These are phyloP conservation scores for Orientallactaga sibirica DNA, from an alignment of 2,797 vertebrate genomes.

Conservation along the genomic window DNA sequence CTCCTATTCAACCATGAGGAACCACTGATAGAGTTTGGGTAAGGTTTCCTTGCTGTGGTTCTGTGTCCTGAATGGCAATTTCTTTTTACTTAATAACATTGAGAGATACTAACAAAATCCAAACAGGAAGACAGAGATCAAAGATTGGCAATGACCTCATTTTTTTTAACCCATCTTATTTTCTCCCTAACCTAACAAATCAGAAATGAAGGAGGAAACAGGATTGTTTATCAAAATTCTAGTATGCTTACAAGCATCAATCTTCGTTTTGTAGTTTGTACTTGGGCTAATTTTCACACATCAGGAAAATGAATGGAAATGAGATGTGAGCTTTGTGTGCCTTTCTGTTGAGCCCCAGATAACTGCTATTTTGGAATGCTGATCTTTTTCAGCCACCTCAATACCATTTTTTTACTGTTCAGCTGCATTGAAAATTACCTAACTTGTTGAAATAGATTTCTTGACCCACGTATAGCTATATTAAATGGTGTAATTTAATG, in stretches of 20 bases:
- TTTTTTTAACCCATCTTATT: constrained; percentile 65
- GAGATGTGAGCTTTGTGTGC: constrained; percentile 78
- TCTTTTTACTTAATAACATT: constrained; percentile 77
- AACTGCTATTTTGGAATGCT: constrained; percentile 86
- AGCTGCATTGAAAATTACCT: constrained; percentile 88
- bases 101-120: constrained; percentile 84
- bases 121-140: constrained; percentile 84
- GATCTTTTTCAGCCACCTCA: constrained; percentile 79
- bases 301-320: constrained; percentile 76
- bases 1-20: background rate
- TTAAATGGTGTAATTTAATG: constrained; percentile 91
- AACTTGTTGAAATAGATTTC: constrained; percentile 89
- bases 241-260: constrained; percentile 77
- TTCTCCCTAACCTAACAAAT: constrained; percentile 79
- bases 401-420: constrained; percentile 84
- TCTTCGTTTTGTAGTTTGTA: constrained; percentile 71
- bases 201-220: constrained; percentile 79
- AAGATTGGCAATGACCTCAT: constrained; percentile 78
- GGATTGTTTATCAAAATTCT: constrained; percentile 79
- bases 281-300: constrained; percentile 83
- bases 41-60: background rate
- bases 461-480: constrained; percentile 89
- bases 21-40: constrained; percentile 57
- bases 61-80: constrained; percentile 73
- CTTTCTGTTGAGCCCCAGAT: constrained; percentile 80